These are phyloP conservation scores for Zaprionus africanus DNA, from an alignment of 1,140 invertebrate genomes.

Conservation along the genomic window DNA sequence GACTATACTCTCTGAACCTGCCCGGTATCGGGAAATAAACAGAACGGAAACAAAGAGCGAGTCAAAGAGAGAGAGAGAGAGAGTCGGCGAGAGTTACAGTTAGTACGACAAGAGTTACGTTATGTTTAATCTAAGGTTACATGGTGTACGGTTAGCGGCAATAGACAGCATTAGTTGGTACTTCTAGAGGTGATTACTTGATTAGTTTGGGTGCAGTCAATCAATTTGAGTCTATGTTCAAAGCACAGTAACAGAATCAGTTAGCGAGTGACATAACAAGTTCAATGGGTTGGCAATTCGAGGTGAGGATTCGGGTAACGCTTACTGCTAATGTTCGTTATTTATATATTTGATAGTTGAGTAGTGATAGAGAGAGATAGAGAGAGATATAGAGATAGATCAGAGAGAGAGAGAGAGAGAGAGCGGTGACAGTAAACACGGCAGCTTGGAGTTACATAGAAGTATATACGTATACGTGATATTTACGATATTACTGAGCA, in stretches of 20 bases:
- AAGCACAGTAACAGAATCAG: conserved; percentile 63
- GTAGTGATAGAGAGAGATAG: conserved; percentile 53
- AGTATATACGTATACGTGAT: conserved; percentile 73
- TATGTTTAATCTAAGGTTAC: conserved; percentile 20
- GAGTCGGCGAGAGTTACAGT: conserved; percentile 5
- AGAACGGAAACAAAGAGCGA: conserved; percentile 23
- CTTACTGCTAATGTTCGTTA: conserved; percentile 37
- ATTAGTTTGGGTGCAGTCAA: conserved; percentile 35
- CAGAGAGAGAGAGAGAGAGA: conserved; percentile 51
- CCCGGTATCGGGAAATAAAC: conserved; percentile 13
- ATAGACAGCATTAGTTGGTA: conserved; percentile 34
- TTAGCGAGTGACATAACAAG: conserved; percentile 44
- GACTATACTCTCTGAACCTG: conserved; percentile 21
- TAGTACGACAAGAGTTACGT: conserved; percentile 36
- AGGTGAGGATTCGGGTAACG: conserved; percentile 38
- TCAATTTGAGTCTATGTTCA: conserved; percentile 55
- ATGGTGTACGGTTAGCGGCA: conserved; percentile 27
- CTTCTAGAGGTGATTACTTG: conserved; percentile 26
- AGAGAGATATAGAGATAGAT: conserved; percentile 40
- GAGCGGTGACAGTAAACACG: conserved; percentile 67
- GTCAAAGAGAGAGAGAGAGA: conserved; percentile 18
- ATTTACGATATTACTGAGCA: conserved; percentile 73
- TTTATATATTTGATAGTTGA: conserved; percentile 43
- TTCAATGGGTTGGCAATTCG: conserved; percentile 34
- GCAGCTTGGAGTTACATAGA: conserved; percentile 73